Base-by-base conservation (phyloP, 2,113 vertebrate species). In the Aspiorhynchus laticeps region DNA sequence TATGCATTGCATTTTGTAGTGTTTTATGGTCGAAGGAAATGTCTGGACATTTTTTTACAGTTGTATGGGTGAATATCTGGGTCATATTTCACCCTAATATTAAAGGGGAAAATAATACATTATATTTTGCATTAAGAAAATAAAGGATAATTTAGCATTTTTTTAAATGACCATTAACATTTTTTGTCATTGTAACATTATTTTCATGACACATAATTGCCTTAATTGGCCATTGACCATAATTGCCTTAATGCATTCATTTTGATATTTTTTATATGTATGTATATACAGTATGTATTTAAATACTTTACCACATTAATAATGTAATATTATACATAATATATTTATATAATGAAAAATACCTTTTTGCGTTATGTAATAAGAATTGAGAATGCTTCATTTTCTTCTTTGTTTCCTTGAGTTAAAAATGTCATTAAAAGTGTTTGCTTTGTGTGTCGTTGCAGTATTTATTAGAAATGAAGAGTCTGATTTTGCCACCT, bases 381-480 rank as follows among this genome's bases (percentile, higher is more conserved):
- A 10, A 14, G 38, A 74, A 43, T 41, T 74, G 21, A 38, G 38
- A 5, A 11, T 26, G 33, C 17, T 75, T 14, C 21, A 38, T 56
- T 24, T 5, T 36, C 1, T 69, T 7, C 9, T 9, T 59, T 80
- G 90, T 95, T 92, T 43, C 7, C 7, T 14, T 24, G 5, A 14
- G n/a, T 67, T 73, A 38, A 65, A 28, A 65, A 73, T 73, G 19
- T 73, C 24, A 11, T 21, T 24, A 24, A 38, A 73, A 46, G 5
- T 24, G 73, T 46, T 67, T 28, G 12, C 9, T 73, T 78, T 84
- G 53, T 88, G 15, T 89, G 31, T 83, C 28, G 17, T 89, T 93
- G 2, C 87, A 99, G 98, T 99, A 99, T 93, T 96, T 99, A 90
- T 94, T 99, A 93, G 98, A 99, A 93, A 99, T 99, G 98, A 99